These are phyloP conservation scores for Bothrops jararaca DNA, from an alignment of 2,113 vertebrate species.

Conservation along the genomic window DNA sequence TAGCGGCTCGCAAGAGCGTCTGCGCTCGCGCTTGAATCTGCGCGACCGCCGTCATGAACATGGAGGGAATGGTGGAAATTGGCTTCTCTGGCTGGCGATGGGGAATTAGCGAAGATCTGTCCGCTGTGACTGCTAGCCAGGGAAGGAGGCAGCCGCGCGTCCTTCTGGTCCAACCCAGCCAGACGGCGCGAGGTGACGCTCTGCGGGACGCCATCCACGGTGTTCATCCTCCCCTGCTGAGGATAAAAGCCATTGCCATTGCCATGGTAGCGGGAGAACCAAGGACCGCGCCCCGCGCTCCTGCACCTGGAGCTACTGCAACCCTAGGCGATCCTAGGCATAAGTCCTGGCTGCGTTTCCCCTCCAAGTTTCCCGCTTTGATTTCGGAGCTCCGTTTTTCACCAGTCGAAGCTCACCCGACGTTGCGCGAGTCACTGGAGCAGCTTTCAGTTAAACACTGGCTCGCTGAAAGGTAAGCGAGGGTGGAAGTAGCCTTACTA, in stretches of 20 bases:
- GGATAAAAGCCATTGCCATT: not conserved
- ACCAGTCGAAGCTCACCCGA: not conserved
- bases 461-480: not conserved
- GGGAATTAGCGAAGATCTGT: fast-evolving
- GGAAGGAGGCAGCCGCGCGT: not conserved
- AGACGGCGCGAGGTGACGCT: no score
- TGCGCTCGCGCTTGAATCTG: not conserved
- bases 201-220: no score
- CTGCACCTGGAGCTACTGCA: not conserved
- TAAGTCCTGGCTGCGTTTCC: not conserved
- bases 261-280: not conserved
- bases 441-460: not conserved
- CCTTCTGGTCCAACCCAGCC: fast-evolving
- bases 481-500: not conserved
- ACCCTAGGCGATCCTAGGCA: not conserved
- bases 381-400: not conserved
- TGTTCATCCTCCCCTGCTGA: not conserved
- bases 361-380: not conserved
- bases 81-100: no score
- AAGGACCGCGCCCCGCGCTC: fast-evolving
- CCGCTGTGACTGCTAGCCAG: not conserved
- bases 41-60: fast-evolving
- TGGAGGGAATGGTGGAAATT: not conserved
- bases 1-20: not conserved
- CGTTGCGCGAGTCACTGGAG: not conserved